Conservation (phyloP, 2,113 vertebrate genomes). For the Entelurus aequoreus region DNA sequence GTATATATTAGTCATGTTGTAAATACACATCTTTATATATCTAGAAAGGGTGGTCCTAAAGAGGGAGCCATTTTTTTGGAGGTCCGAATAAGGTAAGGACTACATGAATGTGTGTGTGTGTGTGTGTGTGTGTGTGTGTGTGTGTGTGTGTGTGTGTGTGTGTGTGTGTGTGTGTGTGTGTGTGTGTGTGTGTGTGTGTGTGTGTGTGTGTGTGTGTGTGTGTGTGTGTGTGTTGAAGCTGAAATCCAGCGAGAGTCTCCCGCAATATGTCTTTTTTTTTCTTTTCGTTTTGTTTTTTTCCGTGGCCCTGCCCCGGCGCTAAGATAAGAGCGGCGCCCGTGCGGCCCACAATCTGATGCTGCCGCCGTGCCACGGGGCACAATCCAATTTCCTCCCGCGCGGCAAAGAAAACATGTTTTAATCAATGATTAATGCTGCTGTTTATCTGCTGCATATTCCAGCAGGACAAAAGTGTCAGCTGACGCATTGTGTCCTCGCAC, state of each 20-base stretch:
- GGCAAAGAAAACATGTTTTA: constrained; percentile 32
- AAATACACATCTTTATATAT: no score
- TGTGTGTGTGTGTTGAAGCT: constrained; percentile 43
- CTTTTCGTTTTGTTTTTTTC: background rate
- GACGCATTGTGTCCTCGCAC: constrained; percentile 29
- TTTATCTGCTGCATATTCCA: constrained; percentile 49
- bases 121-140: no score
- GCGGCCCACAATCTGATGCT: constrained; percentile 62
- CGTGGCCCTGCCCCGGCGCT: constrained; percentile 44
- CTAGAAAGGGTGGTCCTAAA: no score
- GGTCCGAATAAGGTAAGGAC: no score
- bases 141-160: no score
- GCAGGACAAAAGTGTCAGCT: constrained; percentile 15
- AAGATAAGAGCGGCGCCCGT: constrained; percentile 55
- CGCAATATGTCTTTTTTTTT: constrained; percentile 48
- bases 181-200: background rate
- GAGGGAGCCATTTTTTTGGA: no score
- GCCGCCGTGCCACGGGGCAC: constrained; percentile 49
- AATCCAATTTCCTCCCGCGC: constrained; percentile 63
- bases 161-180: background rate
- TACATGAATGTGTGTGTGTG: no score
- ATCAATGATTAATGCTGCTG: constrained; percentile 48
- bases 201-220: background rate
- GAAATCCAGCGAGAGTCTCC: constrained; percentile 46
- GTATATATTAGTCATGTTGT: no score